Conservation (phyloP, 2,113 vertebrate genomes). For the Strix aluco region DNA sequence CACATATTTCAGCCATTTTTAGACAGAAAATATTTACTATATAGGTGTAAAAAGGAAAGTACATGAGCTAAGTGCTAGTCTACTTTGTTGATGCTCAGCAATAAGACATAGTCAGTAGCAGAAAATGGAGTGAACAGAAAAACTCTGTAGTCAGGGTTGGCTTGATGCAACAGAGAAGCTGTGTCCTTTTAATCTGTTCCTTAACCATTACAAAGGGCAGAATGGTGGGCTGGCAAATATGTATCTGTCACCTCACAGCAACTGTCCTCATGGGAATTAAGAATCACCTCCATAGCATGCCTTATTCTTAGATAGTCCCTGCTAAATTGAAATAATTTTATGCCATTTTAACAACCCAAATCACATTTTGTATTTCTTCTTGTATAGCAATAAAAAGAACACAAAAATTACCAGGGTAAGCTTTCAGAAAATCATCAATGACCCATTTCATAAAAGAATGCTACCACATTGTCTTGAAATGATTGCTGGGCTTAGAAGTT, state of each 20-base stretch:
- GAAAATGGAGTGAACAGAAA: background rate
- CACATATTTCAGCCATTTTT: background rate
- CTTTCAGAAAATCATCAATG: background rate
- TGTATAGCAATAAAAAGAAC: background rate
- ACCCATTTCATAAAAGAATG: constrained; percentile 1
- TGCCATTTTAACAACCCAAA: background rate
- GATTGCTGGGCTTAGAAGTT: background rate
- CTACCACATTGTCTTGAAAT: background rate
- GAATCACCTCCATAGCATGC: background rate
- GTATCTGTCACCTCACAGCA: background rate
- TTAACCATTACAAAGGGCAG: background rate
- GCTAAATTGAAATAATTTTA: background rate
- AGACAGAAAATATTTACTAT: background rate
- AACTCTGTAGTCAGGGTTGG: background rate
- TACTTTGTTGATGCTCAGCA: background rate
- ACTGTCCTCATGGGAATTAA: background rate
- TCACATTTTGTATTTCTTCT: background rate
- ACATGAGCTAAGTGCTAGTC: background rate
- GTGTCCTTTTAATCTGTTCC: background rate
- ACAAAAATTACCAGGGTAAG: background rate
- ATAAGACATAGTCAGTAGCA: background rate
- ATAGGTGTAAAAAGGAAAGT: background rate
- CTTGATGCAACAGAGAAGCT: background rate
- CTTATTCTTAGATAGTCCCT: background rate
- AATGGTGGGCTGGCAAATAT: background rate